Evolutionary conservation across 2,113 vertebrate genomes (phyloP), one percentile per base, ranked within the genome.

Genomic region (Oenanthe oenanthe): DNA sequence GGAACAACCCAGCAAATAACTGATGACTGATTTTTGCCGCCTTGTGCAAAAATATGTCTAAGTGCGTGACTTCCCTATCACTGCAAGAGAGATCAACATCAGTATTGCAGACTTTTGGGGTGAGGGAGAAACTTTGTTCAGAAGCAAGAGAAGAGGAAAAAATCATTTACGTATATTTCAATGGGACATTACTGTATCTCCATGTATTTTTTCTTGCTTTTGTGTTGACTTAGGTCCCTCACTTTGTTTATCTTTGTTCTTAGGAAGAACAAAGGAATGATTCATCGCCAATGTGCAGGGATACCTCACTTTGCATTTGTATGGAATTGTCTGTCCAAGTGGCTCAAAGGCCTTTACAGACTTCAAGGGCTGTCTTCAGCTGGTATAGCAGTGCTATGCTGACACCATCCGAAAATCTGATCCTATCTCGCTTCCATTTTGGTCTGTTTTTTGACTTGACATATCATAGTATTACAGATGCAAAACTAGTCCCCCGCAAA

Each of bases 1-100:
- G 94, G 60, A 93, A 86, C 67, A 91, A 74, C 56, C 32, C 79
- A 85, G 84, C 80, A 97, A 96, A 95, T 92, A 95, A 89, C 80
- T 85, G 83, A 70, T 96, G 92, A 93, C 86, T 86, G 84, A 92
- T 91, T 94, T 95, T 92, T 92, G 60, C 80, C 1, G 1, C 76
- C 68, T 78, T 51, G 48, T 95, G 89, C 76, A 92, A 94, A 93
- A 95, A 84, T 85, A 68, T 76, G 56, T 73, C 43, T 13, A 80
- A 85, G 83, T 56, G 57, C 8, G 4, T 88, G 88, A 88, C 85
- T 96, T 82, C 34, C 38, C 47, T 83, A 66, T 36, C 22, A 5
- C 24, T 77, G n/a, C 58, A 79, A 94, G 50, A 7, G 31, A 90
- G 80, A 72, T 84, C 68, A 84, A 17, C 70, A 77, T 75, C 77